These are phyloP conservation scores for Hiodon tergisus DNA, from an alignment of 2,113 vertebrate species.

Conservation along the genomic window DNA sequence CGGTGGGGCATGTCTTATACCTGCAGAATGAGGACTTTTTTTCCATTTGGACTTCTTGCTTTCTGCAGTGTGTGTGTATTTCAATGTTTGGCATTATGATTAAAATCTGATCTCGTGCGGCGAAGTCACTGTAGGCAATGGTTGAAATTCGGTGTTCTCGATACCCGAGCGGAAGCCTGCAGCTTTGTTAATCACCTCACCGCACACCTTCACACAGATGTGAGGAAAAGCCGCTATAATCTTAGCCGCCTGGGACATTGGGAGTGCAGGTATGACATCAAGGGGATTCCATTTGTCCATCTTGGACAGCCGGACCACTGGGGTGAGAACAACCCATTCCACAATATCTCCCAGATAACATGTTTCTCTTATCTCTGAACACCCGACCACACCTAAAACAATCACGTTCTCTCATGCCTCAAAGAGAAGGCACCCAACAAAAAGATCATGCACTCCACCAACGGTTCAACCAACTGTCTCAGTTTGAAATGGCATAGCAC, in stretches of 20 bases:
- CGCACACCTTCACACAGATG: slow-evolving; percentile 30
- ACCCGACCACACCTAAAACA: too few relatives aligned
- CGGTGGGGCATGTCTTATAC: neutral
- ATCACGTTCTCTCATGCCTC: too few relatives aligned
- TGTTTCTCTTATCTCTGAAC: too few relatives aligned
- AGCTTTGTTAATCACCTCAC: slow-evolving; percentile 8
- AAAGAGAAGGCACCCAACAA: too few relatives aligned
- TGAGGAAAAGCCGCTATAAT: slow-evolving; percentile 32
- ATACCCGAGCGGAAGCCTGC: slow-evolving; percentile 32
- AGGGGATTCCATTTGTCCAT: too few relatives aligned
- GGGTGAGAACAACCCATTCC: too few relatives aligned
- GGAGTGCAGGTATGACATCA: too few relatives aligned
- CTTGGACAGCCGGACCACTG: too few relatives aligned
- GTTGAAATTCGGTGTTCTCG: slow-evolving; percentile 37
- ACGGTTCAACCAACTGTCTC: too few relatives aligned
- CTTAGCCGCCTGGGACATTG: slow-evolving; percentile 28
- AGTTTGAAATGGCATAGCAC: too few relatives aligned
- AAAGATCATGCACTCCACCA: too few relatives aligned
- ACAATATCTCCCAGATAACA: too few relatives aligned
- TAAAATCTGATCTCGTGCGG: slow-evolving; percentile 55
- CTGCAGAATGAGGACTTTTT: neutral
- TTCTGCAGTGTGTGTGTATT: neutral
- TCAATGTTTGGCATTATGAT: neutral
- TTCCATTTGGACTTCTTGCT: neutral
- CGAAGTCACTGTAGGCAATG: slow-evolving; percentile 36